Percentiles rank a stretch among this genome's conserved stretches.
Evolutionary conservation across 2,888 invertebrate species (phyloP).

Genomic region (Sclerodermus sp.): DNA sequence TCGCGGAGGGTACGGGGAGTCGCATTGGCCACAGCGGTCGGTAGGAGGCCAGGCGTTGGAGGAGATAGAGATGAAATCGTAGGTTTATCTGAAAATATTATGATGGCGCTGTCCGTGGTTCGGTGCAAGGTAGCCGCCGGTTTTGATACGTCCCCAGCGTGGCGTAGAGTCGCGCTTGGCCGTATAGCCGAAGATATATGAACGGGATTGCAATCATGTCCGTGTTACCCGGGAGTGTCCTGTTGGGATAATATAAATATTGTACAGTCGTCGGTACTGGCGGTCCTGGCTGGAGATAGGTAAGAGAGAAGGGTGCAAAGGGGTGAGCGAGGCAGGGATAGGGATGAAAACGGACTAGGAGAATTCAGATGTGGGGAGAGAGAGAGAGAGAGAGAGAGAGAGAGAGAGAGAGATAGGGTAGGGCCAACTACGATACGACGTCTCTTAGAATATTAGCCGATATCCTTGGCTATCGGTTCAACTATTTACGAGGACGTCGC

Average conservation of each 20-base stretch:
- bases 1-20: background rate
- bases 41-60: background rate
- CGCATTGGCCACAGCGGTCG: no score
- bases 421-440: conserved; percentile 16
- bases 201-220: conserved; percentile 56
- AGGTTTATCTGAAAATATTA: conserved; percentile 52
- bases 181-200: conserved; percentile 52
- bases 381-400: conserved; percentile 7
- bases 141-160: conserved; percentile 55
- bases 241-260: conserved; percentile 57
- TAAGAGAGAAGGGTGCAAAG: no score
- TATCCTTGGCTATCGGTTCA: conserved; percentile 39
- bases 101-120: conserved; percentile 40
- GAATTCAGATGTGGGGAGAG: background rate
- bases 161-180: conserved; percentile 42
- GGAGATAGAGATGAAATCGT: conserved; percentile 27
- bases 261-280: conserved; percentile 36
- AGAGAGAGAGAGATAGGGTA: conserved; percentile 9
- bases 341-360: conserved; percentile 4
- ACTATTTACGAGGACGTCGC: conserved; percentile 39
- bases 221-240: conserved; percentile 51
- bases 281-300: conserved; percentile 8
- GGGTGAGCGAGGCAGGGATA: conserved; percentile 13
- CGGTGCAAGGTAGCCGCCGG: conserved; percentile 32
- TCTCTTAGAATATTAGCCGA: conserved; percentile 42